These are phyloP conservation scores for Parauchenoglanis ngamensis DNA, from an alignment of 2,797 vertebrate species.

Conservation along the genomic window DNA sequence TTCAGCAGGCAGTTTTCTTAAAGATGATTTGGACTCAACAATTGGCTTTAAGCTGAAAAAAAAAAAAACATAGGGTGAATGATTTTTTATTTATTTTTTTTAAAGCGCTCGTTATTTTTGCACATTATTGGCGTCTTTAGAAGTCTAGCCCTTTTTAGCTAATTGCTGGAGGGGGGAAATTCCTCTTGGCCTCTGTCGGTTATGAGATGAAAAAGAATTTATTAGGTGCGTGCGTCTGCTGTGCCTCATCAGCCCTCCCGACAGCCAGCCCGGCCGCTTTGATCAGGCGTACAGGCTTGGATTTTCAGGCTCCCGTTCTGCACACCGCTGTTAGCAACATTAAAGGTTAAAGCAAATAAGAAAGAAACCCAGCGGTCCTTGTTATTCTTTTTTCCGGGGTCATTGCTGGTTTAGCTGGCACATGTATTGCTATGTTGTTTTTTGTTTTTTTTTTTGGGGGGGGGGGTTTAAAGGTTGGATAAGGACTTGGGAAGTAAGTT, in stretches of 20 bases:
- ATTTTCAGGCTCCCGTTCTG: conserved; percentile 25
- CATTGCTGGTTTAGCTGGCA: conserved; percentile 8
- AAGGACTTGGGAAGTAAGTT: neutral
- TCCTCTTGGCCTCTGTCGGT: conserved; percentile 66
- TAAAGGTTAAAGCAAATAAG: conserved; percentile 36
- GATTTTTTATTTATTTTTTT: neutral
- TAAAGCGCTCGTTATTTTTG: neutral
- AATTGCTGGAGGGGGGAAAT: conserved; percentile 52
- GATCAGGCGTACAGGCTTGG: conserved; percentile 20
- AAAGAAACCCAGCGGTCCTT: conserved; percentile 2
- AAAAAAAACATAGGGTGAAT: neutral
- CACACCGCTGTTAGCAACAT: neutral
- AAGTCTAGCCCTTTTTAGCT: conserved; percentile 14
- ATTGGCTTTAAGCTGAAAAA: neutral
- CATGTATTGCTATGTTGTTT: neutral
- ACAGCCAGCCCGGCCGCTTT: conserved; percentile 18
- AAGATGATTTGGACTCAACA: neutral
- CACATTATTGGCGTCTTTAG: neutral
- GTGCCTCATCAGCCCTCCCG: conserved; percentile 7
- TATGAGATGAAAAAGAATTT: conserved; percentile 66
- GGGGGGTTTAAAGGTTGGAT: no score
- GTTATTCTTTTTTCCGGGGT: conserved; percentile 17
- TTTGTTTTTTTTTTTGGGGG: no score
- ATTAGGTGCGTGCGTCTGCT: conserved; percentile 49
- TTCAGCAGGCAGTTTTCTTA: neutral